Evolutionary conservation across 2,113 vertebrate genomes (phyloP), one percentile per base, ranked within the genome.

Genomic region (Peromyscus californicus): DNA sequence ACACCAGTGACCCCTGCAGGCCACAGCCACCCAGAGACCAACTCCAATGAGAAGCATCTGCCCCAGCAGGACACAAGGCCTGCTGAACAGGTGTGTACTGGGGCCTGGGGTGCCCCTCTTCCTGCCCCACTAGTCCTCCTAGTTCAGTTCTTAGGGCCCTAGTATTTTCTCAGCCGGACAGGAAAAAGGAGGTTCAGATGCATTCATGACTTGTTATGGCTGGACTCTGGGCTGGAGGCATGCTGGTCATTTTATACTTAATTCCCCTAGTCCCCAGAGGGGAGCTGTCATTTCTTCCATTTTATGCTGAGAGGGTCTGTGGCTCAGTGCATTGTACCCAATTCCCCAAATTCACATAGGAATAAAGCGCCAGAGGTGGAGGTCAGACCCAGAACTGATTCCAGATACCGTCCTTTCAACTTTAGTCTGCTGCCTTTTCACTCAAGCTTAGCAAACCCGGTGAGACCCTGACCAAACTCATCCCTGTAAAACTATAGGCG

Each of bases 21-120:
- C 91, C 90, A 97, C 93, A 94, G 97, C 93, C 85, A 97, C 93
- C 98, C 95, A 1, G 98, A 98, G 92, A 26, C 97, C 26, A 98
- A 98, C 92, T 95, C 98, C 97, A 97, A 96, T 92, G 98, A 99
- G 97, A 98, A 98, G 97, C 91, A 96, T 0, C 95, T 45, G 36
- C 95, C 97, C 15, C 98, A 98, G 92, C 67, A 98, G 2, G 99
- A 99, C 79, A 89, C 97, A 93, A 99, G 98, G 98, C 99, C 98
- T 97, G 98, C 92, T 10, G 99, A 99, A 97, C 99, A 98, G 99
- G 99, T 99, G 91, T 98, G 98, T 97, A 36, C 39, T 19, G 39
- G 54, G 29, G 31, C 22, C 1, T 7, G 39, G 45, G 45, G 72
- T 9, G 2, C 24, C 79, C 48, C 54, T 86, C 57, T 33, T 57